Evolutionary conservation across 2,113 vertebrate genomes (phyloP).

Genomic region (Clupea harengus): DNA sequence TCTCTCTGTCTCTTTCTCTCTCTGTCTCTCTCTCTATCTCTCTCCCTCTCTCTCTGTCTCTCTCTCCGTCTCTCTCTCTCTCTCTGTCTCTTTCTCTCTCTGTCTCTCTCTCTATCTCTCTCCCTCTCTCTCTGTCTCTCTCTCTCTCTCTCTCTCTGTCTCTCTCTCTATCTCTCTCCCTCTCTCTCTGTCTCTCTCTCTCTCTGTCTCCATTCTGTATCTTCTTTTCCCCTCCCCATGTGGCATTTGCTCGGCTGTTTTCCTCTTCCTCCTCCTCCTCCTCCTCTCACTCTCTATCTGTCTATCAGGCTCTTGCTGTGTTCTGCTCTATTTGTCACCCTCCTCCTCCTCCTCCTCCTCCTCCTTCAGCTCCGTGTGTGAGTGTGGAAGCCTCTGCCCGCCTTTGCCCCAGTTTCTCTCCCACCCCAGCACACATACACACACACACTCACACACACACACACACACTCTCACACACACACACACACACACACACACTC

Average conservation of each 20-base stretch:
- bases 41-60: neutral
- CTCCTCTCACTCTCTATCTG: neutral
- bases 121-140: neutral
- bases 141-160: neutral
- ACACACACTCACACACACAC: neutral
- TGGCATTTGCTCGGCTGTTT: neutral
- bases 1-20: neutral
- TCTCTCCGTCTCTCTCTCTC: neutral
- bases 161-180: neutral
- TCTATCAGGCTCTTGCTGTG: neutral
- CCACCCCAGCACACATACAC: conserved; percentile 2
- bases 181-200: neutral
- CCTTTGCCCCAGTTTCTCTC: conserved; percentile 18
- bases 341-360: neutral
- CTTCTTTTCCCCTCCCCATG: no score
- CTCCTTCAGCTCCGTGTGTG: neutral
- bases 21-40: neutral
- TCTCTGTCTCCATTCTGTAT: neutral
- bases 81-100: neutral
- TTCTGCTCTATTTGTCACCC: neutral
- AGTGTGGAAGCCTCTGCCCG: neutral
- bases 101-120: neutral
- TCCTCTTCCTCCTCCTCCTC: neutral
- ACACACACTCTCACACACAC: neutral
- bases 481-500: neutral